phyloP scores from a whole-genome alignment of 2,888 invertebrate genomes.

The Phyllotreta striolata region DNA sequence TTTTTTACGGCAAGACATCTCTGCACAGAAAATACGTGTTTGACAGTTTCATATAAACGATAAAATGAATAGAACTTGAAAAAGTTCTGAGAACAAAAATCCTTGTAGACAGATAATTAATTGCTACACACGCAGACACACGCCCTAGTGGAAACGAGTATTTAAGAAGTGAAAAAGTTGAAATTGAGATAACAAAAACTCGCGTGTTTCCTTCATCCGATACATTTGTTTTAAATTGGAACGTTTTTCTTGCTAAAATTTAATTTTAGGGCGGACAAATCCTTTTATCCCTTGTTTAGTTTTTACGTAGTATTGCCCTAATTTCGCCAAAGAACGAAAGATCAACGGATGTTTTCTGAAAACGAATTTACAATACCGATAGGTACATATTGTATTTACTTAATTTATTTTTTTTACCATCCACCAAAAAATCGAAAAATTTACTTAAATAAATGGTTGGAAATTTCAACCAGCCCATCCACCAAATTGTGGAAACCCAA shows the following conservation, averaged over 20 bases:
- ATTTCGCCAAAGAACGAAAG: no score
- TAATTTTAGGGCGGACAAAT: constrained; percentile 22
- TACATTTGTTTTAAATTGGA: constrained; percentile 38
- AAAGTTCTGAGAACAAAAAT: constrained; percentile 53
- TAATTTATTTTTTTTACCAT: no score
- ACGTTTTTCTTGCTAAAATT: constrained; percentile 21
- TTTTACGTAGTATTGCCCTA: no score
- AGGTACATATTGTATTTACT: no score
- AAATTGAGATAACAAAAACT: constrained; percentile 48
- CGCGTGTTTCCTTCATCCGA: constrained; percentile 40
- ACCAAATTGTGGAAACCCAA: no score
- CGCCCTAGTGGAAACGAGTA: constrained; percentile 50
- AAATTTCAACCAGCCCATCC: no score
- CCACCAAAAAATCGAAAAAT: no score
- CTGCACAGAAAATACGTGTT: constrained; percentile 43
- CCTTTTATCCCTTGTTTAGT: no score
- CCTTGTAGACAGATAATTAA: constrained; percentile 54
- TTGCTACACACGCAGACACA: constrained; percentile 49
- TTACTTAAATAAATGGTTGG: no score
- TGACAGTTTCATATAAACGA: constrained; percentile 54
- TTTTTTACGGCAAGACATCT: constrained; percentile 30
- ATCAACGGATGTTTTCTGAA: no score
- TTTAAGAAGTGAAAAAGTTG: constrained; percentile 51
- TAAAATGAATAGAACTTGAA: constrained; percentile 53
- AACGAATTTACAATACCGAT: no score